Percentiles rank a stretch among this genome's conserved stretches.
Conservation (phyloP, 2,888 invertebrate species). For the Ormia ochracea region DNA sequence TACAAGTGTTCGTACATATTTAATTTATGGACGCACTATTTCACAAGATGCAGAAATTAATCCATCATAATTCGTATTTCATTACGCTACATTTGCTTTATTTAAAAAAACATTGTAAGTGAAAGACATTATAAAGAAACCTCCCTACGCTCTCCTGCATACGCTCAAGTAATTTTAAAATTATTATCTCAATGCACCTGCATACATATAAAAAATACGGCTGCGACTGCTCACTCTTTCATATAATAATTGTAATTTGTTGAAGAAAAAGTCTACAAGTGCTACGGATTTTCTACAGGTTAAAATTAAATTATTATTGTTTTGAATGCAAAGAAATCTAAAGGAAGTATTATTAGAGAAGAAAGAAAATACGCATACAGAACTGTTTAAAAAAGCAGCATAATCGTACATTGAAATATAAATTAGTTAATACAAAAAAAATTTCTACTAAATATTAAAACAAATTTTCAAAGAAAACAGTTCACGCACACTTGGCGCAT, state of each 20-base stretch:
- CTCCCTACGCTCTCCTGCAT: constrained; percentile 25
- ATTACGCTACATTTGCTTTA: constrained; percentile 21
- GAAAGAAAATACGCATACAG: constrained; percentile 8
- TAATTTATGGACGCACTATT: not conserved
- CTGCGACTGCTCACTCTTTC: not conserved
- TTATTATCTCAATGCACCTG: not conserved
- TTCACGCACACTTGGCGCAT: too few species aligned
- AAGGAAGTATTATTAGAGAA: too few species aligned
- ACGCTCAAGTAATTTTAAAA: constrained; percentile 30
- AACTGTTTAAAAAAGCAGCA: not conserved
- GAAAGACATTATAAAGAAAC: constrained; percentile 48
- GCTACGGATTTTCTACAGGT: not conserved
- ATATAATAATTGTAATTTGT: constrained; percentile 16
- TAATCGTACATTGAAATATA: not conserved
- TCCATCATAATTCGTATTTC: constrained; percentile 33
- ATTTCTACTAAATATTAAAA: not conserved
- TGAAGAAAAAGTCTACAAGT: not conserved
- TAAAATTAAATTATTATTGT: constrained; percentile 46
- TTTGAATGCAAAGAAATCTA: constrained; percentile 18
- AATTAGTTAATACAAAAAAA: not conserved
- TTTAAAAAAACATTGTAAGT: too few species aligned
- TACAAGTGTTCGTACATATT: too few species aligned
- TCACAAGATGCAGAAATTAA: constrained; percentile 3
- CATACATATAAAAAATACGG: not conserved
- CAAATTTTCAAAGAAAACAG: too few species aligned